Conservation (phyloP, 2,888 invertebrate species). For the Dimorphilus gyrociliatus region DNA sequence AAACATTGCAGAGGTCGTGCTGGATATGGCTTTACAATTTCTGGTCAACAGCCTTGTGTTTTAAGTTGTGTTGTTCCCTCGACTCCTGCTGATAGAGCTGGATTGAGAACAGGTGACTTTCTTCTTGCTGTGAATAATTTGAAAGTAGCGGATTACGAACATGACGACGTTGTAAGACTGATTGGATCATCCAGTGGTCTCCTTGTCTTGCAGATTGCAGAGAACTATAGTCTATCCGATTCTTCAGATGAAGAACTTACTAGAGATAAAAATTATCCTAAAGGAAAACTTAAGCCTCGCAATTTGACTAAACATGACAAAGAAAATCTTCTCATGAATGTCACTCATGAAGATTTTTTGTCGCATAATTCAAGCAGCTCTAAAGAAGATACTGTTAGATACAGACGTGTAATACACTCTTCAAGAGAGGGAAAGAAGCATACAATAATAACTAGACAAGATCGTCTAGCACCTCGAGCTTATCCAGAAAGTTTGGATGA, state of each 20-base stretch:
- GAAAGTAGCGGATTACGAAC: slow-evolving; percentile 74
- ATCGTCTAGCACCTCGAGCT: no score
- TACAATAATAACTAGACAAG: slow-evolving; percentile 11
- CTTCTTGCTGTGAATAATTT: slow-evolving; percentile 72
- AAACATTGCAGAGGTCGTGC: slow-evolving; percentile 69
- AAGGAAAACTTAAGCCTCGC: no score
- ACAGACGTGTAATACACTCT: no score
- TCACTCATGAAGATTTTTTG: no score
- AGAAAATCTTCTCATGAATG: no score
- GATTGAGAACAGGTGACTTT: slow-evolving; percentile 76
- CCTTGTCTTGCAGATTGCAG: slow-evolving; percentile 14
- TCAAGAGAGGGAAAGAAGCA: no score
- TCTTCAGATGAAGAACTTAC: slow-evolving; percentile 64
- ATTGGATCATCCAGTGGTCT: slow-evolving; percentile 67
- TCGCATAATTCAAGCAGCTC: no score
- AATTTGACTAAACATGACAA: no score
- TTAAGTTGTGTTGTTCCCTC: slow-evolving; percentile 76
- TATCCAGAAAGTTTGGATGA: no score
- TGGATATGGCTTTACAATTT: slow-evolving; percentile 94
- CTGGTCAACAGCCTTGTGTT: slow-evolving; percentile 86
- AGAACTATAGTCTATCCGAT: slow-evolving; percentile 51
- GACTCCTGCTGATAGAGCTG: slow-evolving; percentile 76
- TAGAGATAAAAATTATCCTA: slow-evolving; percentile 19
- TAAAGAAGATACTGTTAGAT: no score
- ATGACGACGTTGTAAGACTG: slow-evolving; percentile 77